phyloP scores from a whole-genome alignment of 2,797 vertebrate species.

The Rhinophrynus dorsalis region DNA sequence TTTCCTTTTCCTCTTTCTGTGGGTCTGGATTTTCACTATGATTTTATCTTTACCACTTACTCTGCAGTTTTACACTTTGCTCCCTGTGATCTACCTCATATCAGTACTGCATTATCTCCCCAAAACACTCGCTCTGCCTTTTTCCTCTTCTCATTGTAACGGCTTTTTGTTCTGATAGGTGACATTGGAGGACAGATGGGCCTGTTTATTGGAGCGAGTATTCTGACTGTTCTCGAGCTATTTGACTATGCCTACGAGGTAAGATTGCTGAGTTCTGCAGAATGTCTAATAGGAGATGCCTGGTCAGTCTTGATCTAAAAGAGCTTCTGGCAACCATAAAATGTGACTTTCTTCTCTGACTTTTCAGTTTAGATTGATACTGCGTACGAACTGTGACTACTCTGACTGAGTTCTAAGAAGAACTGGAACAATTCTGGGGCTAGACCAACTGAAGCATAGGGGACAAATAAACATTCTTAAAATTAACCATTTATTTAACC shows the following conservation, averaged over 20 bases:
- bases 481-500: no score
- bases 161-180: slow-evolving; percentile 67
- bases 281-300: neutral
- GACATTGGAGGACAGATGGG: slow-evolving; percentile 99
- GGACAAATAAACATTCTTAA: no score
- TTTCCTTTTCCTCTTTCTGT: neutral
- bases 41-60: neutral
- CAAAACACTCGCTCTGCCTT: slow-evolving; percentile 3
- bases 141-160: neutral
- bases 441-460: no score
- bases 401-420: no score
- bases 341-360: no score
- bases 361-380: neutral
- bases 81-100: slow-evolving; percentile 1
- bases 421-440: no score
- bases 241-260: slow-evolving; percentile 98
- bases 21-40: neutral
- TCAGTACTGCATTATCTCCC: slow-evolving; percentile 6
- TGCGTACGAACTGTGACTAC: no score
- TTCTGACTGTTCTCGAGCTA: slow-evolving; percentile 93
- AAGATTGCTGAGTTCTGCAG: slow-evolving; percentile 47
- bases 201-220: slow-evolving; percentile 96
- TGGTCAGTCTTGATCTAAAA: neutral
- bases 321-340: neutral
- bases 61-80: neutral